Percentiles rank a stretch among this genome's conserved stretches.
phyloP scores from a whole-genome alignment of 2,113 vertebrate species.

The Chrysochloris asiatica region DNA sequence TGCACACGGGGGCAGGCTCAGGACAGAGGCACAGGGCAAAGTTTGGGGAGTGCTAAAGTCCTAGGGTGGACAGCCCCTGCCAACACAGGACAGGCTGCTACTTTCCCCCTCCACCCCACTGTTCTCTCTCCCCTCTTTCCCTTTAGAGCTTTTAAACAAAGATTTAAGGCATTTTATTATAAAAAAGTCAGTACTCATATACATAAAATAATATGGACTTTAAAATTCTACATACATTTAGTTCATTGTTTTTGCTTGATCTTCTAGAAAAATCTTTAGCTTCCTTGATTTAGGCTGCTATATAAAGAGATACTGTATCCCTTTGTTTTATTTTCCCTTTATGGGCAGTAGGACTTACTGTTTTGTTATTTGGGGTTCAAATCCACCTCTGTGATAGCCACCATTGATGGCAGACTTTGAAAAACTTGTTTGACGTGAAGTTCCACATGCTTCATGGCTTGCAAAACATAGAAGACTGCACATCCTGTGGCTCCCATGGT shows the following conservation, averaged over 20 bases:
- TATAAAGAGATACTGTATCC: slow-evolving; percentile 62
- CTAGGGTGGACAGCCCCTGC: neutral
- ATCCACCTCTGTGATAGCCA: neutral
- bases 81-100: neutral
- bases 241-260: neutral
- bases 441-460: neutral
- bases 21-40: neutral
- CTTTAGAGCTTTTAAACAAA: neutral
- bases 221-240: neutral
- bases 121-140: neutral
- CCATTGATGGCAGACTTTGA: neutral
- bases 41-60: neutral
- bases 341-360: slow-evolving; percentile 93
- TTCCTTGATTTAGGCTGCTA: neutral
- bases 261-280: neutral
- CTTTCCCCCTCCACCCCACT: neutral
- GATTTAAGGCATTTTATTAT: neutral
- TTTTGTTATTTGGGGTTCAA: neutral
- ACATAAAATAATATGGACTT: neutral
- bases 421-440: neutral
- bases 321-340: slow-evolving; percentile 95
- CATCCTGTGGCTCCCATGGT: neutral
- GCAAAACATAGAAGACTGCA: neutral
- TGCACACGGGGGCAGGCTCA: neutral
- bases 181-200: neutral